A percentile compares a stretch with the other conserved stretches of the same genome.
phyloP scores from a whole-genome alignment of 1,140 invertebrate species.

The Danaus melanippus region DNA sequence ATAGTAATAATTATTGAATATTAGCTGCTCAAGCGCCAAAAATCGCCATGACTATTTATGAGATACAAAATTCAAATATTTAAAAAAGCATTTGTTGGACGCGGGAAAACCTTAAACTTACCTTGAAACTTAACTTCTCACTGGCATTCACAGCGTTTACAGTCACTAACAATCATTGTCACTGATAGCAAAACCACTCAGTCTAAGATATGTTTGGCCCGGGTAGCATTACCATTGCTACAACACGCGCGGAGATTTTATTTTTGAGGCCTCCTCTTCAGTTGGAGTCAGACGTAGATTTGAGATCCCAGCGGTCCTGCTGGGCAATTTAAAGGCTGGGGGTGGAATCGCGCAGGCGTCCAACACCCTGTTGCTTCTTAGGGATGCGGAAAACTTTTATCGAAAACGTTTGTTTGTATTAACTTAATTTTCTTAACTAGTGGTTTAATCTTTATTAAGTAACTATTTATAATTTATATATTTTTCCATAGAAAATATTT shows the following conservation, averaged over 20 bases:
- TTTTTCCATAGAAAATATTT: too few species aligned
- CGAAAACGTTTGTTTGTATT: slow-evolving; percentile 12
- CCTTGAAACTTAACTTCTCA: slow-evolving; percentile 33
- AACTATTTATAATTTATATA: not conserved
- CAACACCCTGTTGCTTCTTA: slow-evolving; percentile 67
- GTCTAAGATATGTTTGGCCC: slow-evolving; percentile 22
- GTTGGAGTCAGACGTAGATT: slow-evolving; percentile 36
- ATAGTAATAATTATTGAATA: too few species aligned
- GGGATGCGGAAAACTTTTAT: slow-evolving; percentile 20
- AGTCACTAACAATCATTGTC: slow-evolving; percentile 29
- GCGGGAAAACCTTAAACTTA: slow-evolving; percentile 27
- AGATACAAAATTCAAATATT: too few species aligned
- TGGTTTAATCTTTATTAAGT: slow-evolving; percentile 16
- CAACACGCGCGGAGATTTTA: slow-evolving; percentile 13
- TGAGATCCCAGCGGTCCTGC: slow-evolving; percentile 43
- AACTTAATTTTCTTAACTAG: too few species aligned
- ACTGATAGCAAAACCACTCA: slow-evolving; percentile 31
- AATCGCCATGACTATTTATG: too few species aligned
- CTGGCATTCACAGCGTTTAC: slow-evolving; percentile 28
- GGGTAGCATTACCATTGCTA: slow-evolving; percentile 33
- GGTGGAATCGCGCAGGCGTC: slow-evolving; percentile 64
- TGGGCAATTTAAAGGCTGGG: slow-evolving; percentile 40
- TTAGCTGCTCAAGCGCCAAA: too few species aligned
- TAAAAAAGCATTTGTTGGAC: not conserved
- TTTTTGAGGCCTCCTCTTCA: slow-evolving; percentile 19